phyloP scores from a whole-genome alignment of 1,140 invertebrate species.

The Drosophila takahashii region DNA sequence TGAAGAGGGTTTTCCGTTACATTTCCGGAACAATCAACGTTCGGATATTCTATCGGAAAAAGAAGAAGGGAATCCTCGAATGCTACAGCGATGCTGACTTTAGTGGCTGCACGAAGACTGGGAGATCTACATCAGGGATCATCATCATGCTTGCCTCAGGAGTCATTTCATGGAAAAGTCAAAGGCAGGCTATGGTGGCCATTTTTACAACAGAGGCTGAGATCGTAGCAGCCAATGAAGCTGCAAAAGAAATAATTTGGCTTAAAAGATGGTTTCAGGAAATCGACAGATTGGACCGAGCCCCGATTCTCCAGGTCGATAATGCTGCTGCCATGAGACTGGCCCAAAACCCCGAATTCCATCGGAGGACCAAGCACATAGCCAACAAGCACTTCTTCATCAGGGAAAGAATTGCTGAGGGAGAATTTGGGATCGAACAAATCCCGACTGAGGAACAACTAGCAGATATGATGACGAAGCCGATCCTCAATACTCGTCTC shows the following conservation, averaged over 20 bases:
- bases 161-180: conserved; percentile 1
- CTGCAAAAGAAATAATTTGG: too few species aligned
- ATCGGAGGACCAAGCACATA: conserved; percentile 1
- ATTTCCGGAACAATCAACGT: neutral
- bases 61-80: conserved; percentile 1
- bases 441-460: neutral
- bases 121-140: neutral
- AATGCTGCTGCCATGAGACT: neutral
- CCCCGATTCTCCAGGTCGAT: neutral
- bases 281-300: neutral
- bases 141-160: conserved; percentile 1
- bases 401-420: neutral
- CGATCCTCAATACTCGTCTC: neutral
- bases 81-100: conserved; percentile 1
- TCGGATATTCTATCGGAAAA: neutral
- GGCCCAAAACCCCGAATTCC: neutral
- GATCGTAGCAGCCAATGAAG: neutral
- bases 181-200: conserved; percentile 1
- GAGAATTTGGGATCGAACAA: neutral
- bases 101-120: conserved; percentile 1
- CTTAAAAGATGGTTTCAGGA: neutral
- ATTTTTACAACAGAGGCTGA: neutral
- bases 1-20: too few species aligned
- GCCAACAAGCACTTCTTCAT: conserved; percentile 1
- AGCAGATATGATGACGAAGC: neutral